Base-by-base conservation (phyloP, 2,888 invertebrate species). In the Philereme transversata region DNA sequence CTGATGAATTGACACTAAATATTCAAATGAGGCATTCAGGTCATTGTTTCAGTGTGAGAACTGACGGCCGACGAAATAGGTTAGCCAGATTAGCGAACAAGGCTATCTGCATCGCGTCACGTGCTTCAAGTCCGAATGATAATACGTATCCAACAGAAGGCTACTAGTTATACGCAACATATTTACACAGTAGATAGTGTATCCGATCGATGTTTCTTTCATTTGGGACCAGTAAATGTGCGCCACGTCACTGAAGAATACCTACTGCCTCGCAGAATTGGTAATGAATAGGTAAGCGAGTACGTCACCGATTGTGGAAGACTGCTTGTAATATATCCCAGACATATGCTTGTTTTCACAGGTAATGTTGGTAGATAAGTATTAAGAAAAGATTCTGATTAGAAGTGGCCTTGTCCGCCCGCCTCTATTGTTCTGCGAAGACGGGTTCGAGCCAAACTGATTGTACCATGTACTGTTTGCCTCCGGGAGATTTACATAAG, bases 41-140 rank as follows among this genome's bases (percentile, higher is more conserved):
- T 49, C 47, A 62, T 65, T 59, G 61, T 65, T 57, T 61, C 40
- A 47, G 44, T 59, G 65, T 59, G 65, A 57, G 63, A 63, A 63
- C 56, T 55, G 63, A 47, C 58, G 55, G 61, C 55, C 60, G 33
- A 48, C 40, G 57, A 69, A 69, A 67, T 69, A 64, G 67, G 69
- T 64, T 69, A 67, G 60, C 54, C 53, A 69, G 67, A 69, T 69
- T 65, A 67, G 58, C 55, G 48, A 45, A 60, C 69, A 67, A 69
- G 67, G 67, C 60, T 65, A 62, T 57, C 56, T 52, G 59, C 11
- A 49, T 50, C 62, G 51, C 64, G 60, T 56, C 48, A 48, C 10
- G 35, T 11, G 48, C 56, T 52, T 56, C 56, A 47, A 51, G 55
- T 43, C 55, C 51, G 38, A 46, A 34, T 35, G 54, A 60, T 55